These are phyloP conservation scores for Empis stercorea DNA, from an alignment of 2,888 invertebrate genomes.

Conservation along the genomic window DNA sequence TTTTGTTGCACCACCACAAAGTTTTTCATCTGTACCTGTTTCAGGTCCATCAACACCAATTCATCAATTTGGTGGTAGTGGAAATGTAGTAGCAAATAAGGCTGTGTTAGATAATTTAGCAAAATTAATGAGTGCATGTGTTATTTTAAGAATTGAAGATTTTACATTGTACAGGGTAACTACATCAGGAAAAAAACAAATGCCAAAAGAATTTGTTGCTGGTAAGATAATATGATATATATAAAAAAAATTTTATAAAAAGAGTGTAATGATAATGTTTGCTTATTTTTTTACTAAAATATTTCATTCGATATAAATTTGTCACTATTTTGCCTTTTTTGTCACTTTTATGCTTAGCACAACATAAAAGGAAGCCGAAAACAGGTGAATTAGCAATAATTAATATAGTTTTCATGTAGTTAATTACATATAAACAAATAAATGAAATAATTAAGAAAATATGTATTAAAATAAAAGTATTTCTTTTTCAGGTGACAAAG, in stretches of 20 bases:
- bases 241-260: no score
- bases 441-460: background rate
- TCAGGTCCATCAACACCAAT: constrained; percentile 16
- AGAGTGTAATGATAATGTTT: no score
- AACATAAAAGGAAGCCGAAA: constrained; percentile 44
- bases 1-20: constrained; percentile 1
- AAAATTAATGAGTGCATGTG: constrained; percentile 84
- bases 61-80: background rate
- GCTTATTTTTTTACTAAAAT: no score
- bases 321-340: no score
- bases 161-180: constrained; percentile 78
- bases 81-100: constrained; percentile 4
- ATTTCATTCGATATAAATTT: no score
- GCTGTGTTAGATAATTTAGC: constrained; percentile 59
- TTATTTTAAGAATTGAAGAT: constrained; percentile 80
- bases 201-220: constrained; percentile 67
- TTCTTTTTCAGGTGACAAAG: constrained; percentile 49
- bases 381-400: constrained; percentile 28
- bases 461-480: no score
- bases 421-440: no score
- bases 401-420: no score
- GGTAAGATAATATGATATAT: no score
- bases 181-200: constrained; percentile 56
- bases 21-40: constrained; percentile 1
- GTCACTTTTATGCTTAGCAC: constrained; percentile 29